Percentiles rank a stretch among this genome's conserved stretches.
phyloP scores from a whole-genome alignment of 2,797 vertebrate species.

The Sebastes oblongus region DNA sequence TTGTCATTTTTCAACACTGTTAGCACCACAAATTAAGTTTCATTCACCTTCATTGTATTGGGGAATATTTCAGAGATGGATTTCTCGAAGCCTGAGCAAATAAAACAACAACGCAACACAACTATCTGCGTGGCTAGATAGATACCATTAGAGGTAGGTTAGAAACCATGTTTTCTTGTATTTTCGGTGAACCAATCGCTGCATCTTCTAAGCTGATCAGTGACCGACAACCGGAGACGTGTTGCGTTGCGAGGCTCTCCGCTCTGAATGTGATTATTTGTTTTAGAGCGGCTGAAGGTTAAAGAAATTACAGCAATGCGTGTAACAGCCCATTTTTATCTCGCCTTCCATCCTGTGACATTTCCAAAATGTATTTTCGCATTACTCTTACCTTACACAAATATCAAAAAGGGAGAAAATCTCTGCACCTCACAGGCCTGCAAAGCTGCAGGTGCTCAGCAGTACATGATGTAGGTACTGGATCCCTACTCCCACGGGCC shows the following conservation, averaged over 20 bases:
- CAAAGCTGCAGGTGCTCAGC: slow-evolving; percentile 32
- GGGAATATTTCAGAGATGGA: neutral
- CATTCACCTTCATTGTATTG: neutral
- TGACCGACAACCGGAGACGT: neutral
- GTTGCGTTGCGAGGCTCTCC: neutral
- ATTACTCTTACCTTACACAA: slow-evolving; percentile 33
- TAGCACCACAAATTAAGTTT: neutral
- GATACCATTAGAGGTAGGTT: neutral
- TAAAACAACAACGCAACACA: neutral
- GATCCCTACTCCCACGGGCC: slow-evolving; percentile 30
- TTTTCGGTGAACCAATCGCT: neutral
- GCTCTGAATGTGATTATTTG: slow-evolving; percentile 7
- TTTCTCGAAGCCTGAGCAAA: neutral
- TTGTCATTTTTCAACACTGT: neutral
- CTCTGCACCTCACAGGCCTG: slow-evolving; percentile 20
- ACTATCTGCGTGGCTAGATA: neutral
- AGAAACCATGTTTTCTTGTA: neutral
- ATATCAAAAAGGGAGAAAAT: slow-evolving; percentile 22
- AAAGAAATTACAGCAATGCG: slow-evolving; percentile 35
- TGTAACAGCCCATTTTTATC: slow-evolving; percentile 9
- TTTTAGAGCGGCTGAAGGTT: slow-evolving; percentile 39
- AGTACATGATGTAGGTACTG: slow-evolving; percentile 39
- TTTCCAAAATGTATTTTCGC: slow-evolving; percentile 54
- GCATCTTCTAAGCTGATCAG: slow-evolving; percentile 4
- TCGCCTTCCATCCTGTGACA: slow-evolving; percentile 51